A percentile compares a stretch with the other conserved stretches of the same genome.
phyloP scores from a whole-genome alignment of 2,113 vertebrate species.

The Odontesthes bonariensis region DNA sequence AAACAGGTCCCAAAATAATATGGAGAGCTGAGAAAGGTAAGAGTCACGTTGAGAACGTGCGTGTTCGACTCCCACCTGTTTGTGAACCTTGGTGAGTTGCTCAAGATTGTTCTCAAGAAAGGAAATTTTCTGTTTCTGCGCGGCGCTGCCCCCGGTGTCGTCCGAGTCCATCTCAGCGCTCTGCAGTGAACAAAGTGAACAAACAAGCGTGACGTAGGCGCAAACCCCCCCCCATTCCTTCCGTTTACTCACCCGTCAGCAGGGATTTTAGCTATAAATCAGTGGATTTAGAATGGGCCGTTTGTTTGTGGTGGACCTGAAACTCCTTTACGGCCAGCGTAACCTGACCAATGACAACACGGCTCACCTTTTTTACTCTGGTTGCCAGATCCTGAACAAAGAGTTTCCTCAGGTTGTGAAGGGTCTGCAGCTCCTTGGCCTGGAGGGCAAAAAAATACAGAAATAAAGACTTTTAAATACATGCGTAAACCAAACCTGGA shows the following conservation, averaged over 20 bases:
- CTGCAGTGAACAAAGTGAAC: slow-evolving; percentile 65
- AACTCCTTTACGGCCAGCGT: neutral
- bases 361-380: slow-evolving; percentile 94
- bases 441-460: slow-evolving; percentile 69
- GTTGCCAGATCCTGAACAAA: slow-evolving; percentile 99
- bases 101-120: slow-evolving; percentile 99
- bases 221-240: no score
- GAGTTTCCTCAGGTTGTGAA: slow-evolving; percentile 96
- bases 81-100: slow-evolving; percentile 98
- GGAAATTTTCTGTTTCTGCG: slow-evolving; percentile 98
- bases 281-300: no score
- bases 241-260: no score
- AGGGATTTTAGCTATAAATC: no score
- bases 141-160: slow-evolving; percentile 95
- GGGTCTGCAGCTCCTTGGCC: slow-evolving; percentile 97
- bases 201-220: neutral
- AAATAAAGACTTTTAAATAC: no score
- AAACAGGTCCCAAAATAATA: no score
- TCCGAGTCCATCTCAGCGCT: slow-evolving; percentile 96
- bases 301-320: no score
- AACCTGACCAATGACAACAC: neutral
- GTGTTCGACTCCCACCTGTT: slow-evolving; percentile 87
- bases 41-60: no score
- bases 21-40: no score
- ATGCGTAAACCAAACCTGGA: no score